Evolutionary conservation across 2,888 invertebrate genomes (phyloP).

Genomic region (Lymantria monacha): DNA sequence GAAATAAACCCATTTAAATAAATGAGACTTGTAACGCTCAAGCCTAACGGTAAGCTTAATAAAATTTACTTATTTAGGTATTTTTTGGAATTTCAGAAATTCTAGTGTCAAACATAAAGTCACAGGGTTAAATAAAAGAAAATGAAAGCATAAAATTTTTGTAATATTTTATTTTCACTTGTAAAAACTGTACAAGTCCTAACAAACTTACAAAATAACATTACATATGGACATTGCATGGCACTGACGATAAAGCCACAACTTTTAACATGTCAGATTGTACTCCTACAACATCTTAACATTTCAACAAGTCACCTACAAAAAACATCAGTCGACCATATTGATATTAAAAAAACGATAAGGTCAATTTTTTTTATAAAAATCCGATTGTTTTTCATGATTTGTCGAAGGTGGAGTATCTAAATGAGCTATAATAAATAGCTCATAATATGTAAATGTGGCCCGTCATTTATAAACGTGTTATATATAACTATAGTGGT

Average conservation of each 20-base stretch:
- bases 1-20: no score
- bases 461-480: slow-evolving; percentile 23
- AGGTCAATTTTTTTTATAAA: slow-evolving; percentile 31
- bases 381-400: slow-evolving; percentile 23
- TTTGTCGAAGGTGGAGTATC: slow-evolving; percentile 28
- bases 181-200: slow-evolving; percentile 84
- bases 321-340: slow-evolving; percentile 53
- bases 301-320: slow-evolving; percentile 43
- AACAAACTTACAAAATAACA: slow-evolving; percentile 81
- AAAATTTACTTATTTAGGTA: no score
- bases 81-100: no score
- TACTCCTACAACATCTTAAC: slow-evolving; percentile 40
- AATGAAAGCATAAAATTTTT: slow-evolving; percentile 59
- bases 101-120: no score
- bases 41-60: no score
- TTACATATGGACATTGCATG: slow-evolving; percentile 81
- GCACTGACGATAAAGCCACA: slow-evolving; percentile 67
- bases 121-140: slow-evolving; percentile 1
- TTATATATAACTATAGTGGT: slow-evolving; percentile 18
- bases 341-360: slow-evolving; percentile 33
- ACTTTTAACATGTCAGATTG: slow-evolving; percentile 42
- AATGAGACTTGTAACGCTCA: no score
- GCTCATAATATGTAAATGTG: slow-evolving; percentile 21
- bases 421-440: slow-evolving; percentile 19
- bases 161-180: slow-evolving; percentile 81